Conservation (phyloP, 1,140 invertebrate species). For the Nephila pilipes region DNA sequence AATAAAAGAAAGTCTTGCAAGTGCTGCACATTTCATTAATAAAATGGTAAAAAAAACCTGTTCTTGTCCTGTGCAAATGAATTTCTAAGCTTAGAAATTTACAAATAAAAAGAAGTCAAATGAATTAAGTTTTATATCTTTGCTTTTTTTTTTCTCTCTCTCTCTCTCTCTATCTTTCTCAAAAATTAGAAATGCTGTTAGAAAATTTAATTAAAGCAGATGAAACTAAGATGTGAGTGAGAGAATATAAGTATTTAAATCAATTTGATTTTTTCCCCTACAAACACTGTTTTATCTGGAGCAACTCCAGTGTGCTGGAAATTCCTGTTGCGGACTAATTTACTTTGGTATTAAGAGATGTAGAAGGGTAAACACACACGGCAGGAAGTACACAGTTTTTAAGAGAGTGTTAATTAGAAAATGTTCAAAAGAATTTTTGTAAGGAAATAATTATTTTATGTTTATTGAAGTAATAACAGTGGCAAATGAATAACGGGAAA, state of each 20-base stretch:
- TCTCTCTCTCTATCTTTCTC: not conserved
- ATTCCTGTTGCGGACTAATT: conserved; percentile 7
- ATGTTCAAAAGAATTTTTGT: not conserved
- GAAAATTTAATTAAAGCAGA: conserved; percentile 27
- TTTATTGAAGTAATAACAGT: conserved; percentile 2
- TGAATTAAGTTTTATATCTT: not conserved
- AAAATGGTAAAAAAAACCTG: not conserved
- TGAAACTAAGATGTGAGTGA: not conserved
- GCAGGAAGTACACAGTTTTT: not conserved
- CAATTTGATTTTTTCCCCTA: not conserved
- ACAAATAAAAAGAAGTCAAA: not conserved
- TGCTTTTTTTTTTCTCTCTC: not conserved
- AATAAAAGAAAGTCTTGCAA: not conserved
- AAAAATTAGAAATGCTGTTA: not conserved
- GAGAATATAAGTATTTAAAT: conserved; percentile 23
- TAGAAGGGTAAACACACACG: not conserved
- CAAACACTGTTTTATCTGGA: not conserved
- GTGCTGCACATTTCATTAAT: not conserved
- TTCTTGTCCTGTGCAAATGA: not conserved
- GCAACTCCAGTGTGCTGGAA: not conserved
- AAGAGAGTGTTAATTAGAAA: not conserved
- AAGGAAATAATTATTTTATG: conserved; percentile 14
- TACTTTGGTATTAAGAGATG: not conserved
- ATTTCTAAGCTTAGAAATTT: not conserved
- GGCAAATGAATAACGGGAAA: not conserved